Conservation (phyloP, 1,140 invertebrate genomes). For the Drosophila parabipectinata region DNA sequence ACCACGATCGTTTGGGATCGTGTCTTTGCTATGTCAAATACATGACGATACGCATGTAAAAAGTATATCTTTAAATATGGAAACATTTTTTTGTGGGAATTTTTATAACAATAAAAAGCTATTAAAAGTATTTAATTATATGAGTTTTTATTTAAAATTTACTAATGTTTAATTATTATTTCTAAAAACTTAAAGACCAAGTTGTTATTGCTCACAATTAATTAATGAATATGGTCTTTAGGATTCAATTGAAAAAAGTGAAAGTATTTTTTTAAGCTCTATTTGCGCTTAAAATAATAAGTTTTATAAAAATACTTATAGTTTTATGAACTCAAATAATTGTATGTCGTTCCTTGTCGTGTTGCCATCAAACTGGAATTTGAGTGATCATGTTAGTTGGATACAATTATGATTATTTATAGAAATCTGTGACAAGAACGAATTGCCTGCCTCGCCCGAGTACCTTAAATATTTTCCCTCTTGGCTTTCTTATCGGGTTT, state of each 20-base stretch:
- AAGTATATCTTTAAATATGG: neutral
- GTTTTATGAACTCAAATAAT: neutral
- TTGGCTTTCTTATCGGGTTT: slow-evolving; percentile 13
- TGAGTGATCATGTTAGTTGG: neutral
- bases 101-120: too few relatives aligned
- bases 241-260: too few relatives aligned
- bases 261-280: too few relatives aligned
- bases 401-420: slow-evolving; percentile 13
- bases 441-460: slow-evolving; percentile 20
- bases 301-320: too few relatives aligned
- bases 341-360: neutral
- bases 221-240: too few relatives aligned
- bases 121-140: too few relatives aligned
- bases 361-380: neutral
- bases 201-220: too few relatives aligned
- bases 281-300: too few relatives aligned
- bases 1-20: neutral
- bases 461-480: slow-evolving; percentile 3
- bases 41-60: neutral
- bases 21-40: neutral
- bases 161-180: too few relatives aligned
- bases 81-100: neutral
- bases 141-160: too few relatives aligned
- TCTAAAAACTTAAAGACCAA: too few relatives aligned
- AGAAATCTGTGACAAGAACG: slow-evolving; percentile 32